These are phyloP conservation scores for Iselma pallidipennis DNA, from an alignment of 2,888 invertebrate species.

Conservation along the genomic window DNA sequence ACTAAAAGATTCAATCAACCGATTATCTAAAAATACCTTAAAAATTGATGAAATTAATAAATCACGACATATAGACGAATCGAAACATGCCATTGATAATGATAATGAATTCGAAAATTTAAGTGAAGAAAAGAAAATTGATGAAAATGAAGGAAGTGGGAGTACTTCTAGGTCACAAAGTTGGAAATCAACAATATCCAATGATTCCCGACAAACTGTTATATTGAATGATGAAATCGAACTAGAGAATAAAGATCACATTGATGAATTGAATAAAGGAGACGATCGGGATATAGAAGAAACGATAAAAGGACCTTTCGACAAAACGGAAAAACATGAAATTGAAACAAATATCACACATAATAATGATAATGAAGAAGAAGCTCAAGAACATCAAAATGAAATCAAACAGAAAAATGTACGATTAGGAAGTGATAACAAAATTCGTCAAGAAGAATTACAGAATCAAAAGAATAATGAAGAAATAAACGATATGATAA, in stretches of 20 bases:
- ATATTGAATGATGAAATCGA: not conserved
- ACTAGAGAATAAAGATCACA: too few relatives aligned
- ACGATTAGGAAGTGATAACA: too few relatives aligned
- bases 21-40: not conserved
- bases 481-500: too few relatives aligned
- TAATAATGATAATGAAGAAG: not conserved
- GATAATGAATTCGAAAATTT: slow-evolving; percentile 16
- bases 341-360: not conserved
- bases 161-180: slow-evolving; percentile 5
- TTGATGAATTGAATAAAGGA: too few relatives aligned
- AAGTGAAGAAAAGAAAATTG: not conserved
- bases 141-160: slow-evolving; percentile 1
- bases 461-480: too few relatives aligned
- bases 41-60: not conserved
- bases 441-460: too few relatives aligned
- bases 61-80: not conserved
- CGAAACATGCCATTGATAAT: not conserved
- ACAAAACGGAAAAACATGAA: not conserved
- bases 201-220: not conserved
- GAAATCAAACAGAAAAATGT: too few relatives aligned
- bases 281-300: too few relatives aligned
- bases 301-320: too few relatives aligned
- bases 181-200: not conserved
- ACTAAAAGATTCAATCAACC: not conserved
- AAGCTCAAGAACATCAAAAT: too few relatives aligned